phyloP scores from a whole-genome alignment of 2,888 invertebrate species.

The Chironomus tentans region DNA sequence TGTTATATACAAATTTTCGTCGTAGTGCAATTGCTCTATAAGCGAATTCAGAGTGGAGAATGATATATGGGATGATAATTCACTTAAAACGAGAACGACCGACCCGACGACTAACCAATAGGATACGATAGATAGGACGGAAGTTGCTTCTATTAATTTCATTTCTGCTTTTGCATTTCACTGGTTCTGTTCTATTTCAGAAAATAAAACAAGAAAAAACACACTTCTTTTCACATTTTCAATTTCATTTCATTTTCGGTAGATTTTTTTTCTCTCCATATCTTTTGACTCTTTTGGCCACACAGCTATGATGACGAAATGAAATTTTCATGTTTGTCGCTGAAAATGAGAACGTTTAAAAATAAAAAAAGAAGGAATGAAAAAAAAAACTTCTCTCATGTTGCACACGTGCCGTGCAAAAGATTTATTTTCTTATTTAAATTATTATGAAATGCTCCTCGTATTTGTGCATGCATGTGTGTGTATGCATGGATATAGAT shows the following conservation, averaged over 20 bases:
- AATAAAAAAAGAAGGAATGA: neutral
- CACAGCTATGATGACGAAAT: slow-evolving; percentile 5
- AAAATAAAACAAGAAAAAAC: too few species aligned
- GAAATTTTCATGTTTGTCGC: slow-evolving; percentile 2
- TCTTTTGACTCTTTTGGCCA: neutral
- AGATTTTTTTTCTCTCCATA: neutral
- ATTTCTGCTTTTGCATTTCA: neutral
- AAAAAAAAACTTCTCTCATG: neutral
- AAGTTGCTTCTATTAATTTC: slow-evolving; percentile 11
- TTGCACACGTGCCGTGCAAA: slow-evolving; percentile 3
- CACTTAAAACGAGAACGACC: slow-evolving; percentile 8
- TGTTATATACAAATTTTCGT: neutral
- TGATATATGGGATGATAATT: slow-evolving; percentile 19
- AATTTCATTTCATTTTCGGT: neutral
- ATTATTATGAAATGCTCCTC: slow-evolving; percentile 3
- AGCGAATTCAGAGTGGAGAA: neutral
- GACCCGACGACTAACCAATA: neutral
- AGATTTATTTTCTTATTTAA: neutral
- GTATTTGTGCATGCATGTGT: neutral
- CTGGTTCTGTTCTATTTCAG: neutral
- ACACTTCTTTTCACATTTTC: too few species aligned
- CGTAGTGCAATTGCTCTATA: neutral
- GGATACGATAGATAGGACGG: neutral
- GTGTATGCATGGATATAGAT: neutral
- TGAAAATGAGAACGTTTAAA: slow-evolving; percentile 10